Base-by-base conservation (phyloP, 1,140 invertebrate species). In the Myzus persicae region DNA sequence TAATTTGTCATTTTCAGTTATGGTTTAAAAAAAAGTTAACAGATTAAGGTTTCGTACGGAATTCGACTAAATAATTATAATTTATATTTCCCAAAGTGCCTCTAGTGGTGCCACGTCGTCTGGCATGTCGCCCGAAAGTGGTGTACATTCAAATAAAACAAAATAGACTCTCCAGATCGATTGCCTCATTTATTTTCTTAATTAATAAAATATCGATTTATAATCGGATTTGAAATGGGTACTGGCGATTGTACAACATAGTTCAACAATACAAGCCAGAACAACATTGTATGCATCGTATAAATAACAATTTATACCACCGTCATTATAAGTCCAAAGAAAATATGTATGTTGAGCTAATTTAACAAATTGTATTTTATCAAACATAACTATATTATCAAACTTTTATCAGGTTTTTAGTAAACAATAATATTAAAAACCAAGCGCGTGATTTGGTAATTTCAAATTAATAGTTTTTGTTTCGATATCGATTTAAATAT, bases 141-240 rank as follows among this genome's bases (percentile, higher is more conserved):
- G 42, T 44, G 31, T 85, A 44, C 42, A 44, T 85, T 44, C 26
- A 85, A 85, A 85, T 85, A 85, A 85, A 42, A 26, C 42, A 42
- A 42, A 44, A 85, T 44, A 85, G 24, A n/a, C 26, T 84, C 40
- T 84, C 9, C 38, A n/a, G 11, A 85, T 31, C 26, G 40, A 85
- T 44, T 85, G 42, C 46, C 40, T 18, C 24, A 44, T 85, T 44
- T 40, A n/a, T 85, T 85, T 85, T 85, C 84, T 44, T 85, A 85
- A 85, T 85, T 85, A 85, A 85, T 26, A 44, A 85, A 85, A 85
- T 85, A 85, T 85, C 42, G 84, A 85, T 85, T 85, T 31, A 85
- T 85, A 76, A 76, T 76, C 11, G 59, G 59, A 76, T 76, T 76
- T 76, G 31, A 76, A 76, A 76, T 76, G 59, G 31, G n/a, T 76